These are phyloP conservation scores for Ageneiosus marmoratus DNA, from an alignment of 2,113 vertebrate genomes.

Conservation along the genomic window DNA sequence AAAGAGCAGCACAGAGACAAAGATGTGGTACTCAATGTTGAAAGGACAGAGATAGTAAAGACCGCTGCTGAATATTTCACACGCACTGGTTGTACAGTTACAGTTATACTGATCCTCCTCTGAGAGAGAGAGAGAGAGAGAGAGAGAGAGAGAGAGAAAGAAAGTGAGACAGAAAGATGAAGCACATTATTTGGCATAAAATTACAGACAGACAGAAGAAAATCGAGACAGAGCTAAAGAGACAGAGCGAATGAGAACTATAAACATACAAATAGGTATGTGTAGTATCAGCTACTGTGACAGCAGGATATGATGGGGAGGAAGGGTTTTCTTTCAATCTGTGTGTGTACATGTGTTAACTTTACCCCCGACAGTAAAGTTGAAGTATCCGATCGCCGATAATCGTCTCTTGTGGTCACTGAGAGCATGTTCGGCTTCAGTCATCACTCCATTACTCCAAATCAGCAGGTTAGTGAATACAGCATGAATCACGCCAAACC, in stretches of 20 bases:
- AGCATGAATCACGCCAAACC: slow-evolving; percentile 95
- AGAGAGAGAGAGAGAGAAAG: neutral
- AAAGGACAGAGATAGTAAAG: slow-evolving; percentile 94
- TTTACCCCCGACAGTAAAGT: slow-evolving; percentile 73
- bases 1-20: slow-evolving; percentile 91
- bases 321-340: slow-evolving; percentile 44
- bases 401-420: slow-evolving; percentile 87
- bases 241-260: slow-evolving; percentile 36
- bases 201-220: neutral
- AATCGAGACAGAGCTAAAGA: slow-evolving; percentile 2
- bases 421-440: slow-evolving; percentile 91
- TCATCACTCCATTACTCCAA: slow-evolving; percentile 90
- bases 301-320: slow-evolving; percentile 52
- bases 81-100: slow-evolving; percentile 84
- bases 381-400: slow-evolving; percentile 80
- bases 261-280: slow-evolving; percentile 70
- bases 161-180: neutral
- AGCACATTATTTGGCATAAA: neutral
- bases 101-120: slow-evolving; percentile 74
- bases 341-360: neutral
- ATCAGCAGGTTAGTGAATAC: slow-evolving; percentile 95
- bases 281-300: slow-evolving; percentile 76
- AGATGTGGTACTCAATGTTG: slow-evolving; percentile 96
- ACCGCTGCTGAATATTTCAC: slow-evolving; percentile 83
- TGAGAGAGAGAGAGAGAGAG: neutral